phyloP scores from a whole-genome alignment of 2,113 vertebrate species.

The Actenoides hombroni region DNA sequence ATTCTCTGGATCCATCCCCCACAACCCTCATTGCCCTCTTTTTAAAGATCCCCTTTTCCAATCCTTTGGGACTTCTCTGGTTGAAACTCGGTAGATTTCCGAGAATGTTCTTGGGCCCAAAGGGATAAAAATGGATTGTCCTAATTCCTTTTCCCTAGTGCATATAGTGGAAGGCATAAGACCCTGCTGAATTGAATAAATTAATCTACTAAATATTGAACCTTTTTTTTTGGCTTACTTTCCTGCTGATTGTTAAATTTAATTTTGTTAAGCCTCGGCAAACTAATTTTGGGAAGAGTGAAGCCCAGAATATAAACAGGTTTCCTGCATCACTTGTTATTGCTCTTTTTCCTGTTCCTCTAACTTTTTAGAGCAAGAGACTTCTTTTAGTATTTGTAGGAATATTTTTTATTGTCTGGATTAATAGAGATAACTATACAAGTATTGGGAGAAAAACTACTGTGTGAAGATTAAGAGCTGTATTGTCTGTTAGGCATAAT shows the following conservation, averaged over 20 bases:
- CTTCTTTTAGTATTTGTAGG: neutral
- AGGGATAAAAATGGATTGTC: neutral
- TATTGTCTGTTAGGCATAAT: neutral
- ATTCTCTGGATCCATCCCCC: neutral
- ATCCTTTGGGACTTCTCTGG: neutral
- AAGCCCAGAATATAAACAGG: neutral
- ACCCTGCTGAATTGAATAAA: neutral
- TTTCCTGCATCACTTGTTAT: neutral
- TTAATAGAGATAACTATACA: neutral
- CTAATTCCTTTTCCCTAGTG: neutral
- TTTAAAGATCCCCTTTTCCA: neutral
- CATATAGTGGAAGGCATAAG: neutral
- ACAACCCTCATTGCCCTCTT: fast-evolving
- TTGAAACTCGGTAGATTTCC: neutral
- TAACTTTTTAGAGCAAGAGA: neutral
- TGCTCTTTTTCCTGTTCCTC: neutral
- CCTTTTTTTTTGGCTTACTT: neutral
- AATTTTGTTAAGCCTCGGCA: constrained; percentile 30
- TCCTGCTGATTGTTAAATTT: constrained; percentile 22
- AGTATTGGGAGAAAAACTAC: neutral
- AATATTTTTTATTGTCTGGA: neutral
- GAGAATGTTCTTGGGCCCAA: neutral
- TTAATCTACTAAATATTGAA: constrained; percentile 27
- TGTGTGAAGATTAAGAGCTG: neutral
- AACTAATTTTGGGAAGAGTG: neutral